These are phyloP conservation scores for Styela clava DNA, from an alignment of 23 tunicate genomes.

Conservation along the genomic window DNA sequence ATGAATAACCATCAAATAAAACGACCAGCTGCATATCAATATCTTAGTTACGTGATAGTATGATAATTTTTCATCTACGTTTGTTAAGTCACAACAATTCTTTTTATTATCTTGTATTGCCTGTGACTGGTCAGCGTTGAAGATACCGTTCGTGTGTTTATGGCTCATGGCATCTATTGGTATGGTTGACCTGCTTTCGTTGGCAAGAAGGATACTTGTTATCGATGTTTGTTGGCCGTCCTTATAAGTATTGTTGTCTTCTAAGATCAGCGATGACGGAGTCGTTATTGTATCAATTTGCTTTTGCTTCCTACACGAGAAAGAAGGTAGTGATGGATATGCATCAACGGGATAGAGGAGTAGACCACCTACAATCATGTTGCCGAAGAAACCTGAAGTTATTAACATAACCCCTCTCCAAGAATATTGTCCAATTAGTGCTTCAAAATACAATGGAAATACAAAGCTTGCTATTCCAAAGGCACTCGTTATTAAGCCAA, in stretches of 20 bases:
- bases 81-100: too few relatives aligned
- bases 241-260: too few relatives aligned
- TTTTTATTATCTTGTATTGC: too few relatives aligned
- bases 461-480: slow-evolving; percentile 39
- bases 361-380: slow-evolving; percentile 10
- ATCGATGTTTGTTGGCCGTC: too few relatives aligned
- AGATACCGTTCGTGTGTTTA: too few relatives aligned
- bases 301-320: too few relatives aligned
- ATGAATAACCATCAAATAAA: not conserved
- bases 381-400: slow-evolving; percentile 28
- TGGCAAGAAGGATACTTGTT: too few relatives aligned
- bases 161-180: too few relatives aligned
- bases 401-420: slow-evolving; percentile 65
- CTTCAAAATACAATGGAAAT: slow-evolving; percentile 40
- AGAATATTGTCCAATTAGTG: slow-evolving; percentile 16
- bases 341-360: not conserved
- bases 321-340: not conserved
- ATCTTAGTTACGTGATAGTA: not conserved
- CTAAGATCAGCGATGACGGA: too few relatives aligned
- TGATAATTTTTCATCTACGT: not conserved
- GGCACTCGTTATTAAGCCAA: slow-evolving; percentile 45
- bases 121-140: too few relatives aligned
- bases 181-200: too few relatives aligned
- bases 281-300: too few relatives aligned
- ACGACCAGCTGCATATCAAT: not conserved